Evolutionary conservation across 2,888 invertebrate species (phyloP), one percentile per base, ranked within the genome.

Genomic region (Andrena hattorfiana): DNA sequence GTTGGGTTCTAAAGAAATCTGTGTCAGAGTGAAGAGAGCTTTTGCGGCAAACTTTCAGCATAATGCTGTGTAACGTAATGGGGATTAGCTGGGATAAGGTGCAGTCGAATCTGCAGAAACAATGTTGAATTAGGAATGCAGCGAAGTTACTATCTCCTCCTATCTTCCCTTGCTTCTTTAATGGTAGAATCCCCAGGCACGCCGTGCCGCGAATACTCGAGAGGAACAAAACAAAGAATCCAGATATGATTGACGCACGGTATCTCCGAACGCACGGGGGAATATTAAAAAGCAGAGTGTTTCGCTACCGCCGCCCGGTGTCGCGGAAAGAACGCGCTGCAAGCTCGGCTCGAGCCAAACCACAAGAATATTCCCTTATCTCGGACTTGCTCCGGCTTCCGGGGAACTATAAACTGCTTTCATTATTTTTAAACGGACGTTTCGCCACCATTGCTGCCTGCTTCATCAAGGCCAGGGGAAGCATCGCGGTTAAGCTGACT

Each of bases 391-490:
- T n/a, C 26, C 13, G 20, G 62, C 28, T 32, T 30, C 51, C 28
- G 13, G 5, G 59, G 10, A 26, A 20, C 23, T 78, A 62, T 62
- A 67, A 68, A 67, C 49, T 23, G 23, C 30, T 62, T 78, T 78
- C 75, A 62, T 78, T 78, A 75, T 75, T 75, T 78, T 62, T 75
- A 54, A 62, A 68, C 67, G 26, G 75, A 78, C 62, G 62, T 67
- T 62, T 26, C 77, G 13, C 30, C 60, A 28, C 60, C 75, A 42
- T 74, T 75, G 10, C 35, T 67, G 67, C 49, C 30, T 67, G 67
- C 67, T 78, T 62, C 75, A 62, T 78, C 76, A 75, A 42, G n/a
- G 20, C n/a, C 16, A 2, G 10, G 10, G 62, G 66, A 23, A 32
- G 23, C n/a, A 26, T n/a, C 8, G 23, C 23, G 8, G 48, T 23